Evolutionary conservation across 2,888 invertebrate species (phyloP).

Genomic region (Strigamia crassipes): DNA sequence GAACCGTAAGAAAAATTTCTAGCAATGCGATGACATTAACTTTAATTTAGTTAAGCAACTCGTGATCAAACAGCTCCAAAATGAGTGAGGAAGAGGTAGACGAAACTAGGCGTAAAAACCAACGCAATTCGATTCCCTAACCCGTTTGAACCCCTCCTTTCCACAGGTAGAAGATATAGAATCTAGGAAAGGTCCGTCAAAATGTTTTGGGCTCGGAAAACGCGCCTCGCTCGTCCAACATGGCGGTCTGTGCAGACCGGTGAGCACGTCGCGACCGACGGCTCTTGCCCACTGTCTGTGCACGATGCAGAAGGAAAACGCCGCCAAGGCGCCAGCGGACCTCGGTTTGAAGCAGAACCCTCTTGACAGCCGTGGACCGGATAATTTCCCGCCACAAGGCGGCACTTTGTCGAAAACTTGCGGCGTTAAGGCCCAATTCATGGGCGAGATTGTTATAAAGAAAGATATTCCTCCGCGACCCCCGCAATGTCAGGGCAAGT

Average conservation of each 20-base stretch:
- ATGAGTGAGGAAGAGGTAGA: background rate
- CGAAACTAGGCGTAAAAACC: background rate
- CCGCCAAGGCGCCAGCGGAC: background rate
- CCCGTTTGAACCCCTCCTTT: background rate
- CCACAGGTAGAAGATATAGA: background rate
- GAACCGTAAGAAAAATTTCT: background rate
- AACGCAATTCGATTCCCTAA: background rate
- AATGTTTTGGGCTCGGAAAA: constrained; percentile 8
- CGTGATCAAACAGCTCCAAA: background rate
- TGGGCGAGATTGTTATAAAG: constrained; percentile 43
- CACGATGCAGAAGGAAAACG: background rate
- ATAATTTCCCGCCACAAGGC: constrained; percentile 39
- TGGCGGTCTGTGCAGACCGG: background rate
- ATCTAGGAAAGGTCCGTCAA: background rate
- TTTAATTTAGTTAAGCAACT: background rate
- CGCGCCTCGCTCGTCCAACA: background rate
- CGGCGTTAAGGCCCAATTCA: constrained; percentile 43
- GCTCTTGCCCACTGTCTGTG: background rate
- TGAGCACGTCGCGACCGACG: constrained; percentile 8
- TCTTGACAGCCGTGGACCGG: background rate
- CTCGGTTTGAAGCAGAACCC: background rate
- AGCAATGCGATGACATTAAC: background rate
- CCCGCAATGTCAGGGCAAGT: background rate
- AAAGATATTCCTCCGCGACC: background rate
- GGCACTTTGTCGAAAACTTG: constrained; percentile 43